Base-by-base conservation (phyloP, 2,797 vertebrate species). In the Limnodromus scolopaceus region DNA sequence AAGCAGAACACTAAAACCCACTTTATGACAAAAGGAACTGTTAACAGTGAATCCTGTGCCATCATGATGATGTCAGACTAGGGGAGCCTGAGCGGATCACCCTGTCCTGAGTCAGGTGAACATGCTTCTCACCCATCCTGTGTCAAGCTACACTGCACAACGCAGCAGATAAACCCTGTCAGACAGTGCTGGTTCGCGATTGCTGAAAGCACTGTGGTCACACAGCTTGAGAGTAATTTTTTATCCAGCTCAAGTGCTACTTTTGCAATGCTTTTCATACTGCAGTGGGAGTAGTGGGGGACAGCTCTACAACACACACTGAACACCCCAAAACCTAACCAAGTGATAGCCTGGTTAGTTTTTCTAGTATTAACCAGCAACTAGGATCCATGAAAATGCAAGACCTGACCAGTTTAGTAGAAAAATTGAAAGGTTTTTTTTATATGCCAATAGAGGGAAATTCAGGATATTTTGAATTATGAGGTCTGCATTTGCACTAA, bases 121-220 rank as follows among this genome's bases (percentile, higher is more conserved):
- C 0, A 0, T 22, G 25, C 39, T 58, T 27, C 14, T 61, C 22
- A 43, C 6, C 13, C 11, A 38, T n/a, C 12, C 39, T 57, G 8
- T 15, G 10, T 30, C 27, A 70, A 85, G 4, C 5, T 15, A 13
- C 6, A 25, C 22, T 51, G 8, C 9, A 46, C 28, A 76, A 16
- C 11, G 58, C 38, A 38, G 32, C 30, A 85, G 38, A 60, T 1
- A 84, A 6, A 46, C 28, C 51, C 27, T 51, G 14, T 1, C 6
- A 25, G 5, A 53, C 13, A 75, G 5, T 3, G 9, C 18, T 75
- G 20, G 6, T 0, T 70, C 3, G 4, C 48, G 30, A 39, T 36
- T 77, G 36, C 27, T 51, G n/a, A 51, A 39, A 74, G 6, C 6
- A 55, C 7, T n/a, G 7, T 5, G 12, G 30, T 43, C 11, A 17